These are phyloP conservation scores for Corythornis madagascariensis DNA, from an alignment of 2,113 vertebrate genomes.

Conservation along the genomic window DNA sequence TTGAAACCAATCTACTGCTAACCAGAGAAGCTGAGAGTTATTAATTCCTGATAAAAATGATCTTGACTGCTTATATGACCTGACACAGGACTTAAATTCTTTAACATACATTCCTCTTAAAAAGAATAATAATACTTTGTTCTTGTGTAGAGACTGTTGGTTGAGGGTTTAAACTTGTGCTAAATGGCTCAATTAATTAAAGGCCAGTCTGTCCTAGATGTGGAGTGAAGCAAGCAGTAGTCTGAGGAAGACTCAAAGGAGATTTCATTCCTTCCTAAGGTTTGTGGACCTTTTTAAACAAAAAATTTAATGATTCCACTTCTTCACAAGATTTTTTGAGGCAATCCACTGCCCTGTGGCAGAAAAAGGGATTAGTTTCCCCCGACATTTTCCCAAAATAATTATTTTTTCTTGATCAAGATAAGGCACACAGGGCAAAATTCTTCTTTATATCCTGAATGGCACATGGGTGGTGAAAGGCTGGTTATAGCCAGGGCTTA, in stretches of 20 bases:
- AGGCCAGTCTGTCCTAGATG: not conserved
- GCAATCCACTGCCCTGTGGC: not conserved
- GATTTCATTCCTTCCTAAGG: not conserved
- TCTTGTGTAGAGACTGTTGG: not conserved
- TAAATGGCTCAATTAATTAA: not conserved
- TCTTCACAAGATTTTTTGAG: not conserved
- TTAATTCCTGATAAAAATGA: conserved; percentile 48
- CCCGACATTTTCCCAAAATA: not conserved
- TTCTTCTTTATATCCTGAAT: not conserved
- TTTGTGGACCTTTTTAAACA: not conserved
- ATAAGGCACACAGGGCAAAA: not conserved
- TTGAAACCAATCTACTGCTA: conserved; percentile 15
- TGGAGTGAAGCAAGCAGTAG: not conserved
- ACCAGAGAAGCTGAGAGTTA: conserved; percentile 25
- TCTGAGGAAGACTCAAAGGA: not conserved
- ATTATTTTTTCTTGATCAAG: not conserved
- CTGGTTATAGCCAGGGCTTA: not conserved
- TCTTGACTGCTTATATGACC: conserved; percentile 38
- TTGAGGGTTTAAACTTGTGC: not conserved
- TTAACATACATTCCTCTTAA: not conserved
- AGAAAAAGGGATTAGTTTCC: not conserved
- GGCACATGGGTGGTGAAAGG: not conserved
- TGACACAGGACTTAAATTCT: not conserved
- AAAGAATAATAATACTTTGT: not conserved
- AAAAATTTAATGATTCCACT: not conserved